These are phyloP conservation scores for Silurus asotus DNA, from an alignment of 2,113 vertebrate species.

Conservation along the genomic window DNA sequence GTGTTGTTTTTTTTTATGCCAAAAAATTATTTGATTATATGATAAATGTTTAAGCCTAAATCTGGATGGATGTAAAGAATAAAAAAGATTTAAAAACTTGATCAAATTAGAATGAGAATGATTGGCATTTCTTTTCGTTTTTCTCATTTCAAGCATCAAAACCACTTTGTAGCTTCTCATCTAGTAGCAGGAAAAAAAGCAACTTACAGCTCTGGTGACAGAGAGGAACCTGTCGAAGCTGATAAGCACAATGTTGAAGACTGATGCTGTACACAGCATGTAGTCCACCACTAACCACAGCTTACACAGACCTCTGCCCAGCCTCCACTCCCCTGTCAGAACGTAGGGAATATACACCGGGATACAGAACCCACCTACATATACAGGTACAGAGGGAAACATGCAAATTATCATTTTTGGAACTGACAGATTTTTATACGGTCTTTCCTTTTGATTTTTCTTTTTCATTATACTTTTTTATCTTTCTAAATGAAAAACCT, in stretches of 20 bases:
- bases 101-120: not conserved
- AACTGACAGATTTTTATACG: not conserved
- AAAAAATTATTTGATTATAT: not conserved
- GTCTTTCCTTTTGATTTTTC: not conserved
- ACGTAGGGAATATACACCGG: slow-evolving; percentile 76
- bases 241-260: slow-evolving; percentile 78
- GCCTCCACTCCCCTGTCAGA: slow-evolving; percentile 70
- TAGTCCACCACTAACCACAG: slow-evolving; percentile 76
- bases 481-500: not conserved
- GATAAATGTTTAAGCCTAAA: not conserved
- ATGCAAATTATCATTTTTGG: not conserved
- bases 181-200: not conserved
- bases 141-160: too few species aligned
- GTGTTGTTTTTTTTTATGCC: not conserved
- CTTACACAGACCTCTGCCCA: slow-evolving; percentile 70
- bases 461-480: not conserved
- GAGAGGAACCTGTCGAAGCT: slow-evolving; percentile 76
- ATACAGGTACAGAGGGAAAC: not conserved
- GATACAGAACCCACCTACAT: slow-evolving; percentile 75
- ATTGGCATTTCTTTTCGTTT: too few species aligned
- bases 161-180: not conserved
- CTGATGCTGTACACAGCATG: slow-evolving; percentile 73
- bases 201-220: slow-evolving; percentile 72
- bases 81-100: not conserved
- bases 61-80: not conserved